Conservation (phyloP, 2,113 vertebrate genomes). For the Gallinago media region DNA sequence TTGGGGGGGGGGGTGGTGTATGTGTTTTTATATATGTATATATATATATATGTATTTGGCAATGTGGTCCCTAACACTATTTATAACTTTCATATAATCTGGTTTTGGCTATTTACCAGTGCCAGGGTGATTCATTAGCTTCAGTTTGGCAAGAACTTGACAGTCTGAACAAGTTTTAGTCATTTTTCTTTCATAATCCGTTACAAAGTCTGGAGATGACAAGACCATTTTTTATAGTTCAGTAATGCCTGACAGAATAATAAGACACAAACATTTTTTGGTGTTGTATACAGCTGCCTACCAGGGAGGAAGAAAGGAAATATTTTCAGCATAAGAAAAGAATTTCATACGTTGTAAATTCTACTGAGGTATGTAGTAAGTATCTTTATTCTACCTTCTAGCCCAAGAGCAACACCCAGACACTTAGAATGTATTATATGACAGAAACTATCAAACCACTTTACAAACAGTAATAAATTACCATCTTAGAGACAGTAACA, state of each 20-base stretch:
- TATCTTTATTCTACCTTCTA: background rate
- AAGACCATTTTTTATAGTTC: background rate
- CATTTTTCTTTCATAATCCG: constrained; percentile 46
- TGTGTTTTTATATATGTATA: background rate
- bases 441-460: background rate
- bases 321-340: background rate
- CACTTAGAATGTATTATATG: background rate
- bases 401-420: background rate
- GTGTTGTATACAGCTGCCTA: background rate
- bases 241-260: background rate
- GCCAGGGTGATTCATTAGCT: background rate
- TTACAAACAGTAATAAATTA: background rate
- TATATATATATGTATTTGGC: background rate
- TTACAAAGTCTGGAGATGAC: constrained; percentile 1
- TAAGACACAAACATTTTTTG: background rate
- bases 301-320: background rate
- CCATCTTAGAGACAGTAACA: background rate
- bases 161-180: constrained; percentile 1
- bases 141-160: background rate
- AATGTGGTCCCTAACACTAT: background rate
- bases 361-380: background rate
- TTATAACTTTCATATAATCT: background rate
- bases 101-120: constrained; percentile 3
- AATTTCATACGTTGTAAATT: background rate
- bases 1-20: background rate